Evolutionary conservation across 1,140 invertebrate species (phyloP).

Genomic region (Drosophila sproati): DNA sequence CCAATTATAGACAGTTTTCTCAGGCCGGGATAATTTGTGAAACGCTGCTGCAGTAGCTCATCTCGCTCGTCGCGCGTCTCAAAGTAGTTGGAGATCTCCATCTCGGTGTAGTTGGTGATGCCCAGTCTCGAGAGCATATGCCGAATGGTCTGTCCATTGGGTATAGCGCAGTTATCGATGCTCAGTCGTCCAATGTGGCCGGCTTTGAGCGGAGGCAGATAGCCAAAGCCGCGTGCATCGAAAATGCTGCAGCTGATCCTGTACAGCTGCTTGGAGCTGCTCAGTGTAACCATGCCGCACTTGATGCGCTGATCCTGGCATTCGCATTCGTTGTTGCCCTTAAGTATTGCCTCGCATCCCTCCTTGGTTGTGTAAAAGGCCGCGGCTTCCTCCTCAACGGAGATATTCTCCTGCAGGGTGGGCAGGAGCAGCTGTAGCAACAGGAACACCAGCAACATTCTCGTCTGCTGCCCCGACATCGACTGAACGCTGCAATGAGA

Average conservation of each 20-base stretch:
- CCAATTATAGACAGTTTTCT: constrained; percentile 50
- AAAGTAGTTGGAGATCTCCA: constrained; percentile 61
- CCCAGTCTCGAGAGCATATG: constrained; percentile 56
- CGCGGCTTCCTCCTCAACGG: neutral
- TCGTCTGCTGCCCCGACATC: constrained; percentile 9
- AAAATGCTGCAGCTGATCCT: constrained; percentile 61
- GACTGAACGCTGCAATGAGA: constrained; percentile 54
- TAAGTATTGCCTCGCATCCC: constrained; percentile 58
- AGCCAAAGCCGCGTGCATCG: constrained; percentile 62
- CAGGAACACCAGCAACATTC: constrained; percentile 51
- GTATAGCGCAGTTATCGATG: constrained; percentile 65
- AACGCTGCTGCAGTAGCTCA: constrained; percentile 62
- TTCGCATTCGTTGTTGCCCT: constrained; percentile 59
- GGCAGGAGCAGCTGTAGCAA: constrained; percentile 31
- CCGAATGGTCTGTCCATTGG: constrained; percentile 50
- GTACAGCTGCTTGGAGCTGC: constrained; percentile 50
- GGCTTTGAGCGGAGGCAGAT: constrained; percentile 54
- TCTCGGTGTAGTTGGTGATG: constrained; percentile 60
- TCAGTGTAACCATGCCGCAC: constrained; percentile 58
- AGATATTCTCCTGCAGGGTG: constrained; percentile 50
- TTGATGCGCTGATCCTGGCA: constrained; percentile 70
- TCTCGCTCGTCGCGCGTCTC: constrained; percentile 61
- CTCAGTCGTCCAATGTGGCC: constrained; percentile 49
- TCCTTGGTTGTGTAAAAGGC: constrained; percentile 55
- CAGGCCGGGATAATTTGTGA: constrained; percentile 54